A percentile compares a stretch with the other conserved stretches of the same genome.
Evolutionary conservation across 2,113 vertebrate species (phyloP).

Genomic region (Microtus pennsylvanicus): DNA sequence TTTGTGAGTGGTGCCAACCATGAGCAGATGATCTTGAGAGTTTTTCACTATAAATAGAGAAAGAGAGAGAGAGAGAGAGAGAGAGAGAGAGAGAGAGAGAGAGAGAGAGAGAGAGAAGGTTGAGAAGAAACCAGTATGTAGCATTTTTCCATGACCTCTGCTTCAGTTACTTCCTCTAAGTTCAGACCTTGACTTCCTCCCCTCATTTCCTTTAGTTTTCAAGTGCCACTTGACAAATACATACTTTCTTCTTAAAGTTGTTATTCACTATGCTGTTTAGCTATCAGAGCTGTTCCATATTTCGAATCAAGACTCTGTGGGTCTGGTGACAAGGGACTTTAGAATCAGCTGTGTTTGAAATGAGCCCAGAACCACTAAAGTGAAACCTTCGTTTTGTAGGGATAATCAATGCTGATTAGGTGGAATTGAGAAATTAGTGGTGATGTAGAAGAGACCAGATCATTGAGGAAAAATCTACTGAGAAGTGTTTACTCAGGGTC

Average conservation of each 20-base stretch:
- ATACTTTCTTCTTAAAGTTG: background rate
- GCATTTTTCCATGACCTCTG: background rate
- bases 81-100: accelerated
- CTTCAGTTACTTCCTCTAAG: background rate
- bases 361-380: background rate
- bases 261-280: background rate
- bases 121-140: background rate
- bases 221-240: background rate
- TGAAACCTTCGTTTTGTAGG: background rate
- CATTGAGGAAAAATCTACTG: background rate
- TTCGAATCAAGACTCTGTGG: background rate
- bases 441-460: background rate
- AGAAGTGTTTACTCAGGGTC: background rate
- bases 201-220: background rate
- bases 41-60: background rate
- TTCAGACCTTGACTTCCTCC: background rate
- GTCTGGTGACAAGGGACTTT: background rate
- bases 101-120: background rate
- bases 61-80: too few species aligned
- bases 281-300: background rate
- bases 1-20: background rate
- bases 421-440: background rate
- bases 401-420: background rate
- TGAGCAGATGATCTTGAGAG: background rate
- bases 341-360: background rate